These are phyloP conservation scores for Noctua janthe DNA, from an alignment of 2,888 invertebrate species.

Conservation along the genomic window DNA sequence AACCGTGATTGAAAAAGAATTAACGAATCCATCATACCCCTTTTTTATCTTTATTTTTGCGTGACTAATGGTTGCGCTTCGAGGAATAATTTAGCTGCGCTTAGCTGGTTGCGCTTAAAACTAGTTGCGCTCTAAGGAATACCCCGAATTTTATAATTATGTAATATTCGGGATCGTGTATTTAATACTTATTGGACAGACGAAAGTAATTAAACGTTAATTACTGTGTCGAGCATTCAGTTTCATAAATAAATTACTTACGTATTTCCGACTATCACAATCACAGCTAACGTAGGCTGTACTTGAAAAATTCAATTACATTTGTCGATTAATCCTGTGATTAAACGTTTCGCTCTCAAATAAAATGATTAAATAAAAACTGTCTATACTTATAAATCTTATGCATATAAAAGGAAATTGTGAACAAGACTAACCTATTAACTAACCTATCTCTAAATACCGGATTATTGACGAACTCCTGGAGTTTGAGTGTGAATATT, in stretches of 20 bases:
- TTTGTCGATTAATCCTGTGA: slow-evolving; percentile 20
- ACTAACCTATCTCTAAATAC: slow-evolving; percentile 7
- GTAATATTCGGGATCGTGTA: neutral
- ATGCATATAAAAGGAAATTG: neutral
- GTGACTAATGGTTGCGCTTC: no score
- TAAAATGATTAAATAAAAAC: slow-evolving; percentile 34
- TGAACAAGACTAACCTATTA: slow-evolving; percentile 1
- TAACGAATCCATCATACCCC: no score
- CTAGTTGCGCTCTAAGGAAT: no score
- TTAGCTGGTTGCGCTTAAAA: no score
- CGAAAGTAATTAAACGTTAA: slow-evolving; percentile 7
- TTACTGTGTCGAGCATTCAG: neutral
- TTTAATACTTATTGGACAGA: neutral
- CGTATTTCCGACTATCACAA: neutral
- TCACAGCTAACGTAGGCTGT: neutral
- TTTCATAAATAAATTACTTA: slow-evolving; percentile 2
- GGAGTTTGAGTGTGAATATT: neutral
- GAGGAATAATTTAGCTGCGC: no score
- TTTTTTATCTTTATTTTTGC: no score
- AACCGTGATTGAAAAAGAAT: no score
- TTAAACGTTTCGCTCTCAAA: slow-evolving; percentile 36
- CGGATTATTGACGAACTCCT: slow-evolving; percentile 3
- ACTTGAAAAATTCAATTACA: slow-evolving; percentile 5
- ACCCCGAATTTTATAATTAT: slow-evolving; percentile 1
- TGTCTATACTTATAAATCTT: neutral